Percentiles rank a stretch among this genome's conserved stretches.
These are phyloP conservation scores for Diarsia rubi DNA, from an alignment of 2,888 invertebrate genomes.

Conservation along the genomic window DNA sequence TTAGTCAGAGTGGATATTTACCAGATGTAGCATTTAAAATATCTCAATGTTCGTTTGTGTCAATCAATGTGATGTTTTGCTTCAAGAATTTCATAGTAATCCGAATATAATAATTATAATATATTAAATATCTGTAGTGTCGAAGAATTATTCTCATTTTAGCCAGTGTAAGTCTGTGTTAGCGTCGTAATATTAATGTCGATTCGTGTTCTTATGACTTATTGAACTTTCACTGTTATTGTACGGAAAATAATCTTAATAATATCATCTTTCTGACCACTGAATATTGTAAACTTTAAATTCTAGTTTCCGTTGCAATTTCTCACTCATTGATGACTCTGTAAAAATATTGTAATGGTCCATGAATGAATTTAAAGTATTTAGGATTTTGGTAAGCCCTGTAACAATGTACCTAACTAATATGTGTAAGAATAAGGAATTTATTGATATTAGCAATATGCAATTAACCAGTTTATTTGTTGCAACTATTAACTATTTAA, in stretches of 20 bases:
- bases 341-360: constrained; percentile 60
- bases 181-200: constrained; percentile 76
- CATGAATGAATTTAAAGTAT: constrained; percentile 55
- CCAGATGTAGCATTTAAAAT: constrained; percentile 52
- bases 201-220: constrained; percentile 79
- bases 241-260: constrained; percentile 25
- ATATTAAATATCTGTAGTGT: constrained; percentile 65
- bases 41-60: constrained; percentile 69
- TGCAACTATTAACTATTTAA: constrained; percentile 41
- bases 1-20: constrained; percentile 55
- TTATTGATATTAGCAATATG: constrained; percentile 54
- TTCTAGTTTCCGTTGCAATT: constrained; percentile 45
- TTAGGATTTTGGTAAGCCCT: constrained; percentile 50
- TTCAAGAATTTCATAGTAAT: constrained; percentile 59
- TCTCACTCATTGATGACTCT: constrained; percentile 54
- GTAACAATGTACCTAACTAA: constrained; percentile 57
- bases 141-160: constrained; percentile 79
- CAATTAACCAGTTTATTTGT: constrained; percentile 49
- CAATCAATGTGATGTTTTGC: constrained; percentile 68
- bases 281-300: constrained; percentile 41
- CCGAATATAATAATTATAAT: constrained; percentile 62
- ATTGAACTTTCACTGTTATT: constrained; percentile 26
- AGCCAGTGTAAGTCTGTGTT: constrained; percentile 82
- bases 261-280: constrained; percentile 18
- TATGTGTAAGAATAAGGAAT: constrained; percentile 54